Evolutionary conservation across 2,113 vertebrate species (phyloP).

Genomic region (Chloebia gouldiae): DNA sequence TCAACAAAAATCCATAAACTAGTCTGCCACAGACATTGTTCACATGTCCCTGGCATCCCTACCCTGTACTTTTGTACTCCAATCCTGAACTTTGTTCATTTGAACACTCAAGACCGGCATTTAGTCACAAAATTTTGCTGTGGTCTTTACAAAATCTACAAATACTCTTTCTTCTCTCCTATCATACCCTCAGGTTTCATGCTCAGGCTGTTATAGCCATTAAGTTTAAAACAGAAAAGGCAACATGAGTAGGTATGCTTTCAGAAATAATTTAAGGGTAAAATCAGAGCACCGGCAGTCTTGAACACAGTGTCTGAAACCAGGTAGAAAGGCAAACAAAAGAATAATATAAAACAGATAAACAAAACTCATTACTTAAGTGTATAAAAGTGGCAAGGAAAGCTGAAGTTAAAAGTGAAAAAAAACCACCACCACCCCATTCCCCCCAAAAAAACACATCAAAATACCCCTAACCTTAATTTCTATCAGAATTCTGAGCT

Average conservation of each 20-base stretch:
- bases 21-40: neutral
- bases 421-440: accelerated
- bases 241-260: neutral
- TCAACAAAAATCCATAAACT: slow-evolving; percentile 2
- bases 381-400: neutral
- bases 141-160: neutral
- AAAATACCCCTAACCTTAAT: neutral
- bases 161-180: neutral
- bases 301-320: neutral
- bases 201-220: neutral
- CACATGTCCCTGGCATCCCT: neutral
- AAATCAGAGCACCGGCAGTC: neutral
- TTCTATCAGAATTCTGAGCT: neutral
- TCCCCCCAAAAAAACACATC: accelerated
- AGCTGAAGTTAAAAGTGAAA: neutral
- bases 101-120: neutral
- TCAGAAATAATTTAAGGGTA: neutral
- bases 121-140: neutral
- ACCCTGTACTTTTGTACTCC: neutral
- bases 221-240: neutral
- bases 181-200: neutral
- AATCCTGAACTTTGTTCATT: neutral
- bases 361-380: neutral
- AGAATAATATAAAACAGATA: neutral
- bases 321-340: neutral